Base-by-base conservation (phyloP, 2,113 vertebrate species). In the Nerophis lumbriciformis region DNA sequence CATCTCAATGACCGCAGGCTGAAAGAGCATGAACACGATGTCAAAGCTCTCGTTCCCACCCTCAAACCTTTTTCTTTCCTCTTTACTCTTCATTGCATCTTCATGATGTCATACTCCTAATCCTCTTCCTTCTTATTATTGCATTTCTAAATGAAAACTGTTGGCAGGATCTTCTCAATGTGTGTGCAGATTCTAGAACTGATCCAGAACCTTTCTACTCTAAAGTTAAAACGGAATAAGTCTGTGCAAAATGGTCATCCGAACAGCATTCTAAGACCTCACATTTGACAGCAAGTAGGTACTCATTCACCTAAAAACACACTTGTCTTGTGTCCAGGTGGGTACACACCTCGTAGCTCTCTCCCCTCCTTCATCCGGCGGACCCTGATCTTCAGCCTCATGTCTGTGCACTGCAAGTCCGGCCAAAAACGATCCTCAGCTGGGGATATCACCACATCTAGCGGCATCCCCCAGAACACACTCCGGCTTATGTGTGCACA, bases 311-410 rank as follows among this genome's bases (percentile, higher is more conserved):
- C 28, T 10, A n/a, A 53, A 5, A 53, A 53, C 16, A 53, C 51
- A 53, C 28, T 45, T 28, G 6, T 6, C 28, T 4, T 47, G 45
- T 35, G 42, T 65, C 70, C 73, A 85, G 72, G 84, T 79, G 74
- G 67, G 71, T 88, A 94, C 92, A 83, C 90, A 94, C 94, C 94
- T 94, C 93, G 83, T 59, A 92, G 83, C 68, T 94, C 92, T 78
- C 94, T 90, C 80, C 90, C 93, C 77, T 93, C 88, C 89, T 94
- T 94, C 91, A 93, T 93, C 77, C 93, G 89, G 72, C 93, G 92
- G 82, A 94, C 94, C 87, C 94, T 91, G 81, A 94, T 94, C 90
- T 94, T 95, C 90, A 94, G 89, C 89, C 93, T 93, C 93, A 94
- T 93, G 83, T 93, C 91, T 65, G 90, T 86, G 72, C 89, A 90